Conservation (phyloP, 2,113 vertebrate species). For the Turnix velox region DNA sequence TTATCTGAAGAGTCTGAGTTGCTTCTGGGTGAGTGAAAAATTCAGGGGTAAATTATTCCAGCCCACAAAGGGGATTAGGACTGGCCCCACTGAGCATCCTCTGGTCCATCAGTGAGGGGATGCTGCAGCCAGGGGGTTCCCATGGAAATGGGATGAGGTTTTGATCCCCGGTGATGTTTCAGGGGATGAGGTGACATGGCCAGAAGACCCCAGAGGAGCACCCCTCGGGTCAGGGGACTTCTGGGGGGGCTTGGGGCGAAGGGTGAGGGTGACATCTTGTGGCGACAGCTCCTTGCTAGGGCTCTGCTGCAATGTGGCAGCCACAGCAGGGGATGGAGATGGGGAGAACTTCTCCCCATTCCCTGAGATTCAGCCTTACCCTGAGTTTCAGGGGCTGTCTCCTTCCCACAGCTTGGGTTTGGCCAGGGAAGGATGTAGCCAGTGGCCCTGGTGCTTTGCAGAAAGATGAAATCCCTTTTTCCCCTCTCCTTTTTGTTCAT, state of each 20-base stretch:
- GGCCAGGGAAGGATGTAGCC: not conserved
- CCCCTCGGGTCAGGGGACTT: not conserved
- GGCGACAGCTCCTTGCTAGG: not conserved
- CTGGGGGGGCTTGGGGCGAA: not conserved
- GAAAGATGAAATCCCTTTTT: accelerated
- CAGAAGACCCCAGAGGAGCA: not conserved
- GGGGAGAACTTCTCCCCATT: accelerated
- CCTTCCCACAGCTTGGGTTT: not conserved
- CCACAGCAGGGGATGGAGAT: not conserved
- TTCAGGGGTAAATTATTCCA: not conserved
- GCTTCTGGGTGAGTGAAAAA: not conserved
- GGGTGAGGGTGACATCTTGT: constrained; percentile 39
- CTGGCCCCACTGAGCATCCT: not conserved
- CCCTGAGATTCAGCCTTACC: not conserved
- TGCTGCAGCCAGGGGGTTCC: not conserved
- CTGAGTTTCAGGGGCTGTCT: not conserved
- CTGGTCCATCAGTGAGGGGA: accelerated
- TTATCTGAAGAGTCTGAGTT: not conserved
- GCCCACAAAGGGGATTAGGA: accelerated
- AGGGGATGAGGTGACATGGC: accelerated
- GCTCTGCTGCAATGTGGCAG: accelerated
- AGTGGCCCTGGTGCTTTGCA: accelerated
- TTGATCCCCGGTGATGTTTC: accelerated
- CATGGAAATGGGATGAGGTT: not conserved
- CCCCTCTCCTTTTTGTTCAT: not conserved